Evolutionary conservation across 2,888 invertebrate species (phyloP), one percentile per base, ranked within the genome.

Genomic region (Dinocampus coccinellae): DNA sequence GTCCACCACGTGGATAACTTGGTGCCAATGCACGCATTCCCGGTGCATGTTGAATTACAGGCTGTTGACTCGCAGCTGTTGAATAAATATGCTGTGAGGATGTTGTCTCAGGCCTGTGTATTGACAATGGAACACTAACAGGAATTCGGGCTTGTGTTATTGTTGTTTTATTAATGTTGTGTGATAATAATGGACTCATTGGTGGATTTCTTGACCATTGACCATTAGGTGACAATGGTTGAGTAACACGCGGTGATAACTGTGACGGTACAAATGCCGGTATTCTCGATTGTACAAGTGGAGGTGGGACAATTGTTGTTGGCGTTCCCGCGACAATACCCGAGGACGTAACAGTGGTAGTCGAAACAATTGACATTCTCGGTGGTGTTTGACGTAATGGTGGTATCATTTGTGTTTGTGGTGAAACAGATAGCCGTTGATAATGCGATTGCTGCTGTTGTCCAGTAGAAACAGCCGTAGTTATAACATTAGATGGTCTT

Each of bases 21-120:
- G 87, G 85, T 0, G 80, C 84, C 0, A 84, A 72, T 0, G 87
- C 87, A 55, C 85, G 78, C 86, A 87, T 86, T 2, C 87, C 85
- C 0, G 87, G 84, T 6, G 87, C 87, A 24, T 87, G 87, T 53
- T 87, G 87, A 29, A 87, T 87, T 0, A 87, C 87, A 2, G 87
- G 87, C 24, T 87, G 87, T 63, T 85, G 87, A 62, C 82, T 84
- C 2, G 84, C 82, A 2, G 87, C 84, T 0, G 86, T 85, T 1
- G 87, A 86, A 33, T 87, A 87, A 7, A 87, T 83, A 34, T 87
- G 86, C 47, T 85, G 84, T 0, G 76, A 62, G 0, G 82, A 76
- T 1, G 80, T 47, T 47, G 47, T 66, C 7, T 86, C 87, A 0
- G 85, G 81, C 60, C 84, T 77, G n/a, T 86, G 85, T 4, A 83